Conservation (phyloP, 2,888 invertebrate genomes). For the Rhopalosiphum nymphaeae region DNA sequence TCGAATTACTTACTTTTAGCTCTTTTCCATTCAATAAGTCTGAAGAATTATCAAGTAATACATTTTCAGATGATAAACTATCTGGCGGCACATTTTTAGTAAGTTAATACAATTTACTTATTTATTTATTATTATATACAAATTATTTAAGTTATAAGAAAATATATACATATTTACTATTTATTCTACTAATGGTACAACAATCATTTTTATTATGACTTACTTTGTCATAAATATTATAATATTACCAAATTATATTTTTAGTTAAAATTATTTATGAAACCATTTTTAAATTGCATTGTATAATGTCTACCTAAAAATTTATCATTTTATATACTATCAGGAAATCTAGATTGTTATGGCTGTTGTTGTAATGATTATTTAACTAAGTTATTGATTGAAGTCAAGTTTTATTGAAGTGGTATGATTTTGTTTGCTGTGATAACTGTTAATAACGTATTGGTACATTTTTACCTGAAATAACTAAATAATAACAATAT, state of each 20-base stretch:
- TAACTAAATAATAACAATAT: background rate
- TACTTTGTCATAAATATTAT: background rate
- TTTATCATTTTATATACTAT: background rate
- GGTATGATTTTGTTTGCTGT: background rate
- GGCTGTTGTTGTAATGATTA: background rate
- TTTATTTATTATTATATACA: background rate
- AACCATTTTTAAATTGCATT: background rate
- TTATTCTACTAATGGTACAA: background rate
- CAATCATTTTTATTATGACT: background rate
- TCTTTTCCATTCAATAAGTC: slow-evolving; percentile 71
- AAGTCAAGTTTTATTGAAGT: background rate
- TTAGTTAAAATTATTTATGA: background rate
- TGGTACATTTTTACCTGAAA: background rate
- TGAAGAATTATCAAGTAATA: slow-evolving; percentile 72
- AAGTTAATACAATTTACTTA: slow-evolving; percentile 64
- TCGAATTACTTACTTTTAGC: slow-evolving; percentile 74
- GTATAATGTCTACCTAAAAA: background rate
- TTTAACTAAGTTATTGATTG: background rate
- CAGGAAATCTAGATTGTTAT: background rate
- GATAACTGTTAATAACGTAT: background rate
- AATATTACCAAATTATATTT: background rate
- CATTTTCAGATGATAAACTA: slow-evolving; percentile 80
- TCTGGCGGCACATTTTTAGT: slow-evolving; percentile 83
- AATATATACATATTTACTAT: background rate
- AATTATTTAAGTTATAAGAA: background rate